phyloP scores from a whole-genome alignment of 2,797 vertebrate genomes.

The Gobionotothen gibberifrons region DNA sequence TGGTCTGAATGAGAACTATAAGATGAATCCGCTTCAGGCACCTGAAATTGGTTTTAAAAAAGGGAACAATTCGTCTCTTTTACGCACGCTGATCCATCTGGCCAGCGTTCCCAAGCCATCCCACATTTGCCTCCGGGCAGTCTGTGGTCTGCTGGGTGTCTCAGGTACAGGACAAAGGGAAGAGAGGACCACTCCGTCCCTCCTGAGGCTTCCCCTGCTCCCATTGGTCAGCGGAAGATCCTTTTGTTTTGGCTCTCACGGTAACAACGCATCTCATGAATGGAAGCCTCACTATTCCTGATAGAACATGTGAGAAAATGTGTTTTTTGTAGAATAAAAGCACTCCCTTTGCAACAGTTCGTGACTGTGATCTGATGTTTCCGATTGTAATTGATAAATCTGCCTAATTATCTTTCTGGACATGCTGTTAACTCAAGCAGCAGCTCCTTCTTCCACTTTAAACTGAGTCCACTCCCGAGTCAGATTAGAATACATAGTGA shows the following conservation, averaged over 20 bases:
- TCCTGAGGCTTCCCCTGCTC: conserved; percentile 46
- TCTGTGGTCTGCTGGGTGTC: conserved; percentile 40
- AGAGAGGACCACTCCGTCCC: conserved; percentile 61
- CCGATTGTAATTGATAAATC: neutral
- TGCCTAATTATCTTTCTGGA: neutral
- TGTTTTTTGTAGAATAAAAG: neutral
- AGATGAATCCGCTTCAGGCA: neutral
- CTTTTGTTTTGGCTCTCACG: conserved; percentile 70
- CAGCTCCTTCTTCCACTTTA: conserved; percentile 34
- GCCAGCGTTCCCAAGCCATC: neutral
- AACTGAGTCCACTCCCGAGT: conserved; percentile 52
- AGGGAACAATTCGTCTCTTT: neutral
- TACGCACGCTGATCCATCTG: neutral
- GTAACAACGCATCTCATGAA: conserved; percentile 45
- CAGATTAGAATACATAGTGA: conserved; percentile 73
- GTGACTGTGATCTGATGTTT: neutral
- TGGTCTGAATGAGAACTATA: neutral
- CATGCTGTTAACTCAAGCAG: neutral
- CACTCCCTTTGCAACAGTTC: neutral
- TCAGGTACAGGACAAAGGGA: conserved; percentile 70
- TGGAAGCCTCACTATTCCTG: conserved; percentile 12
- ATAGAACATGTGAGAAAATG: neutral
- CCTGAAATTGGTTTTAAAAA: neutral
- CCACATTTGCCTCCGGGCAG: conserved; percentile 1
- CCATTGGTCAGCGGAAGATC: conserved; percentile 64